Conservation (phyloP, 2,113 vertebrate genomes). For the Heptranchias perlo region DNA sequence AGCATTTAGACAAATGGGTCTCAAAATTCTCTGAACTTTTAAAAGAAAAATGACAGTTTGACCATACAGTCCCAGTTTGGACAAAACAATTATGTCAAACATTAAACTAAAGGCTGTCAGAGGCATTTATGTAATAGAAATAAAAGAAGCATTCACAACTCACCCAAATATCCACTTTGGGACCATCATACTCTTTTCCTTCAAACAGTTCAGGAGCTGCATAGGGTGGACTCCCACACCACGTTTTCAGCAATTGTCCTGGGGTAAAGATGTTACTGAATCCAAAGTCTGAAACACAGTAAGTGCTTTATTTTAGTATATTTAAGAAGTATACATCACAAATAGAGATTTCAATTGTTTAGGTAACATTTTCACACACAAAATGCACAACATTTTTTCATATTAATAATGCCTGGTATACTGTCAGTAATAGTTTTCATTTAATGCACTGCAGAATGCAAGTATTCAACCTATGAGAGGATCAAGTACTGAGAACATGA, state of each 20-base stretch:
- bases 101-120: background rate
- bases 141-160: slow-evolving; percentile 40
- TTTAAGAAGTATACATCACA: background rate
- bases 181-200: slow-evolving; percentile 95
- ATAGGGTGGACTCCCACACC: slow-evolving; percentile 96
- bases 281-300: slow-evolving; percentile 73
- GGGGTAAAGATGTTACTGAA: slow-evolving; percentile 96
- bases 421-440: background rate
- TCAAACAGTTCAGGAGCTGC: slow-evolving; percentile 95
- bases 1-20: background rate
- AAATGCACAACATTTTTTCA: background rate
- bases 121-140: background rate
- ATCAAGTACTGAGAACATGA: too few species aligned
- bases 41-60: background rate
- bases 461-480: too few species aligned
- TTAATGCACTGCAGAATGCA: background rate
- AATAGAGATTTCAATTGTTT: background rate
- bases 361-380: slow-evolving; percentile 42
- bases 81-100: background rate
- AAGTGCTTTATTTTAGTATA: background rate
- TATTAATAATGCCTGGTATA: background rate
- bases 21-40: background rate
- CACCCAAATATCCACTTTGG: slow-evolving; percentile 99
- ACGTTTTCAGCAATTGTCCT: slow-evolving; percentile 92
- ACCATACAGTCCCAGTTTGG: background rate